Conservation (phyloP, 2,888 invertebrate genomes). For the Vannuccia rotundouncinata region DNA sequence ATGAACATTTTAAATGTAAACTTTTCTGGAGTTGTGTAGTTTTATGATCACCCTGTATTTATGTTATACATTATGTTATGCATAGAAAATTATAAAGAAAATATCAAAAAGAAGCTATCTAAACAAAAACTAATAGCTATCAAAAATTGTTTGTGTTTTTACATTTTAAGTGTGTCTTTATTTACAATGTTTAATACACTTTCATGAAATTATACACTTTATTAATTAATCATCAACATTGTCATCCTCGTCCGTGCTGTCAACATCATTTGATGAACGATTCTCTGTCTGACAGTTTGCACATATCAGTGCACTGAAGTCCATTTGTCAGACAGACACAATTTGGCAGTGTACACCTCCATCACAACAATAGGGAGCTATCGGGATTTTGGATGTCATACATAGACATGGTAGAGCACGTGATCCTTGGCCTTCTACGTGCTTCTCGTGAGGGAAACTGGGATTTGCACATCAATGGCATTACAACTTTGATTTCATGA, state of each 20-base stretch:
- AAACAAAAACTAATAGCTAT: no score
- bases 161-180: neutral
- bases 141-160: no score
- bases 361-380: no score
- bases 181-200: neutral
- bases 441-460: constrained; percentile 24
- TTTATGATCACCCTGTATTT: no score
- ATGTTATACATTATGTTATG: no score
- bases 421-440: constrained; percentile 37
- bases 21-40: no score
- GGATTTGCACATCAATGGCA: constrained; percentile 24
- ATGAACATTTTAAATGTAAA: no score
- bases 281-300: constrained; percentile 39
- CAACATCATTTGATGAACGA: constrained; percentile 36
- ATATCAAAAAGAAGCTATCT: no score
- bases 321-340: constrained; percentile 36
- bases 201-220: no score
- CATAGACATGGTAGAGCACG: no score
- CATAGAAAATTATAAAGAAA: no score
- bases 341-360: constrained; percentile 40
- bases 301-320: constrained; percentile 42
- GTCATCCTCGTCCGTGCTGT: constrained; percentile 40
- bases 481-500: constrained; percentile 11
- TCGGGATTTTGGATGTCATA: no score
- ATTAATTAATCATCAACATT: constrained; percentile 19